These are phyloP conservation scores for Netelia fuscicornis DNA, from an alignment of 2,888 invertebrate species.

Conservation along the genomic window DNA sequence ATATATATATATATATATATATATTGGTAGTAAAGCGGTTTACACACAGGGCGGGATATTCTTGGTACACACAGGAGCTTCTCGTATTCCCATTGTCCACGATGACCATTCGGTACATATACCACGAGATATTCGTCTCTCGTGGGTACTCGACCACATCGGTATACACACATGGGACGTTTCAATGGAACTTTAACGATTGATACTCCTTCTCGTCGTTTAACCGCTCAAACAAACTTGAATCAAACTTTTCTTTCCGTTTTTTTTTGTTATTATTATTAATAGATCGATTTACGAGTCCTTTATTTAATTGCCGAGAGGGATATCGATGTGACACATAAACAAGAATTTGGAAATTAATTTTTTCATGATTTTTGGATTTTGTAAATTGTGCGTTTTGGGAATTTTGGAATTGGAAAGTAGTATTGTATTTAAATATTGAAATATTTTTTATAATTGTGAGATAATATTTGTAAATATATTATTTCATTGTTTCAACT, in stretches of 20 bases:
- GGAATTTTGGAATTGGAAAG: no score
- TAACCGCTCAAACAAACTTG: no score
- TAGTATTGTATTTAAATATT: no score
- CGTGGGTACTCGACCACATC: constrained; percentile 48
- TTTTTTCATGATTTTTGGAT: no score
- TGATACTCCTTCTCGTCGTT: no score
- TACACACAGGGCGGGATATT: constrained; percentile 52
- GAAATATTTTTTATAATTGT: not conserved
- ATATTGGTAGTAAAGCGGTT: constrained; percentile 57
- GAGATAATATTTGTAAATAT: not conserved
- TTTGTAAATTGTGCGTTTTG: no score
- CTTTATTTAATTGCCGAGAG: no score
- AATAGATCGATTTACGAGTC: no score
- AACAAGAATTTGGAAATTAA: no score
- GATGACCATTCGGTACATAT: constrained; percentile 53
- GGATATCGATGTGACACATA: no score
- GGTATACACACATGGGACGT: constrained; percentile 5
- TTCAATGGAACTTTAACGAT: constrained; percentile 6
- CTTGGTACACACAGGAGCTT: constrained; percentile 47
- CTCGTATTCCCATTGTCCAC: constrained; percentile 39
- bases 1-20: constrained; percentile 9
- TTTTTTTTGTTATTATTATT: no score
- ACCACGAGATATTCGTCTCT: constrained; percentile 58
- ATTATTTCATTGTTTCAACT: not conserved
- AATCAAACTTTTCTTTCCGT: no score